Base-by-base conservation (phyloP, 2,113 vertebrate genomes). In the Catagonus wagneri region DNA sequence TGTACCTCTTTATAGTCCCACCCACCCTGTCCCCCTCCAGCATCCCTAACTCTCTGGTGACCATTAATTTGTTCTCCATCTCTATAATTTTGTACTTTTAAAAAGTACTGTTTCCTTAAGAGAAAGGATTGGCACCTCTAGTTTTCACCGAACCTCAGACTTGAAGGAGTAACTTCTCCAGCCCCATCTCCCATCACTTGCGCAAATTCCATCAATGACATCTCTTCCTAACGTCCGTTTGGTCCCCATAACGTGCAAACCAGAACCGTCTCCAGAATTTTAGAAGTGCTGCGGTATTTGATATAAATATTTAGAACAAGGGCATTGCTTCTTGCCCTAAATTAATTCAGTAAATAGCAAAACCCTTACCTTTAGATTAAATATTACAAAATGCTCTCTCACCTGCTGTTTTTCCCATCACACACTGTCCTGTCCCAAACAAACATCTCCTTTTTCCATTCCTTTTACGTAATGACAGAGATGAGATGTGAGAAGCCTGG, bases 41-140 rank as follows among this genome's bases (percentile, higher is more conserved):
- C 14, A 78, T 34, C 27, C 29, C 16, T 60, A 58, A 92, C 5
- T 12, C 20, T 66, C 39, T 96, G 58, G 39, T 71, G 87, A 68
- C 56, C 19, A 78, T 60, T 91, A 50, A 58, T 90, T 80, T 96
- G 68, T 78, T 96, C 83, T 95, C 80, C n/a, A 89, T 58, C 56
- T 87, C 74, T 90, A 23, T 68, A 83, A 74, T 36, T 89, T n/a
- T 89, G 19, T 85, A 86, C 54, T 79, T 79, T 93, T 85, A 63
- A 52, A 93, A 79, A 83, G 25, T 52, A 32, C 12, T 32, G 34
- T 66, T 90, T 93, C 10, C 27, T 81, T 63, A 58, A 81, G 25
- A 92, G 85, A 89, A 63, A 81, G 17, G 11, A 89, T 61, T 74
- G 83, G 34, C 58, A 71, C 14, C 54, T 89, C 34, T 93, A 81